Percentiles rank a stretch among this genome's conserved stretches.
phyloP scores from a whole-genome alignment of 2,113 vertebrate genomes.

The Microtus ochrogaster region DNA sequence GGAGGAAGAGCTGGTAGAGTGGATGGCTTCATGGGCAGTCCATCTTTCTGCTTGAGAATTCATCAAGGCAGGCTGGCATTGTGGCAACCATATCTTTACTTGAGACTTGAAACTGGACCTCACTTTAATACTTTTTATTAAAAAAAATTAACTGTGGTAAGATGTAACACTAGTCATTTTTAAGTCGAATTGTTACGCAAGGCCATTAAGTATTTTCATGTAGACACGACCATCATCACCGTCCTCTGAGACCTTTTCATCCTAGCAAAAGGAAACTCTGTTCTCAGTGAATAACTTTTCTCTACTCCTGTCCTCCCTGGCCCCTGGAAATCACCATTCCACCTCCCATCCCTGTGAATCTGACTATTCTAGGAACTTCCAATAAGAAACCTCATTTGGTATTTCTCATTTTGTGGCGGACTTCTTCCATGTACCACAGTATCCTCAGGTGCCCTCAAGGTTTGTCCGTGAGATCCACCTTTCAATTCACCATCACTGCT shows the following conservation, averaged over 20 bases:
- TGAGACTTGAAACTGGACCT: background rate
- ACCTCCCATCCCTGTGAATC: background rate
- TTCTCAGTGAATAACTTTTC: background rate
- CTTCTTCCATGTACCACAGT: background rate
- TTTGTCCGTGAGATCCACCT: background rate
- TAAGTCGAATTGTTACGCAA: background rate
- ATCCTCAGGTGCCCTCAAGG: background rate
- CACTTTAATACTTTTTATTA: background rate
- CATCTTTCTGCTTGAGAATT: background rate
- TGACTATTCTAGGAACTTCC: background rate
- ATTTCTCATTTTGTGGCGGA: background rate
- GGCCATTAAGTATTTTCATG: background rate
- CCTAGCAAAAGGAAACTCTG: background rate
- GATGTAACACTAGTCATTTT: background rate
- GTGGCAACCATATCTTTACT: background rate
- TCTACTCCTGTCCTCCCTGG: accelerated
- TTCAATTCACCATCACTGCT: background rate
- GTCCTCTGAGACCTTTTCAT: background rate
- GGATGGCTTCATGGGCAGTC: background rate
- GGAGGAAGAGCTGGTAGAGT: background rate
- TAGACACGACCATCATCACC: accelerated
- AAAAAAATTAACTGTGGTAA: background rate
- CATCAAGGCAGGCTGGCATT: background rate
- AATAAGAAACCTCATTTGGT: accelerated
- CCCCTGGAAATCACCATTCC: background rate